Evolutionary conservation across 92 coral and sea anemone genomes (phyloP), one percentile per base, ranked within the genome.

Genomic region (Porites rus): DNA sequence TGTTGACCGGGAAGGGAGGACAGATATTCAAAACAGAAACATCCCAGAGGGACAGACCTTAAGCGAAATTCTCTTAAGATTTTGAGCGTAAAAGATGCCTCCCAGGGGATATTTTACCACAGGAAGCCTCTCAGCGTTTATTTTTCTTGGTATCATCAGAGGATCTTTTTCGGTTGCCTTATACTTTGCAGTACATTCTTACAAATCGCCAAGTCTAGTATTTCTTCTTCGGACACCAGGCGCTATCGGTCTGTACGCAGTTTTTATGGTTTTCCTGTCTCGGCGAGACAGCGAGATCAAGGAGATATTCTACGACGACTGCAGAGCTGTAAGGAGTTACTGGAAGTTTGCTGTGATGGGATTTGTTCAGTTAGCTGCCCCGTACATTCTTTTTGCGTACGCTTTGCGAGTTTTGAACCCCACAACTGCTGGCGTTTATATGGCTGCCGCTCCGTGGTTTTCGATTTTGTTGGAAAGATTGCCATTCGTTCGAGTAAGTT

Each of bases 221-320:
- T 97, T 97, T 85, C 87, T 97, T 22, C 96, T 97, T 43, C 97
- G 98, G 56, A 95, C 96, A 50, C 99, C 99, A 70, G 99, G 99
- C 12, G 88, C 98, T 51, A 79, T 97, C 21, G 72, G 78, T 0
- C 68, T 97, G 88, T 97, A 92, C 65, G 18, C 92, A 10, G 56
- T 92, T 76, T 72, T 90, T 20, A 70, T 92, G 77, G 50, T 93
- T 18, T 92, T 65, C 24, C 77, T 85, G 74, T 90, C 97, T 22
- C 56, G 43, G 17, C 87, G 81, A 81, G 78, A 89, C 53, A 87
- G 78, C 51, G 99, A 95, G 67, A 60, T 58, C 76, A 93, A 90
- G 43, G 85, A 86, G 28, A 87, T 70, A 25, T 93, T 95, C 56
- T 56, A 50, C 62, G 79, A 79, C 28, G 93, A 93, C 79, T 78